Evolutionary conservation across 2,113 vertebrate genomes (phyloP).

Genomic region (Pseudonaja textilis): DNA sequence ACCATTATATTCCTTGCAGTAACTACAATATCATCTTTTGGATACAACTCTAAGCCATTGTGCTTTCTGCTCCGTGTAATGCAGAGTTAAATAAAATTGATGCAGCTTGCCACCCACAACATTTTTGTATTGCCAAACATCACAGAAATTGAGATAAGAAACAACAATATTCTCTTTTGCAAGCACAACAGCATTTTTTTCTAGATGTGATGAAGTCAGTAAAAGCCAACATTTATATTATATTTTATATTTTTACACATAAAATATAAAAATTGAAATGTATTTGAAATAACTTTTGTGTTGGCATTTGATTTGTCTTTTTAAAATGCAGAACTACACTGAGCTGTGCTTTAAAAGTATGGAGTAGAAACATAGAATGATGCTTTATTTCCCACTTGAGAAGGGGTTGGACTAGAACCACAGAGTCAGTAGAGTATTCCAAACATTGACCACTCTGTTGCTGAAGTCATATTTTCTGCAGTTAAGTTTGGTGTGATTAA

Average conservation of each 20-base stretch:
- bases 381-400: neutral
- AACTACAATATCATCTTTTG: slow-evolving; percentile 64
- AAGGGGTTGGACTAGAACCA: neutral
- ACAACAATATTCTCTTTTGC: slow-evolving; percentile 66
- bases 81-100: slow-evolving; percentile 35
- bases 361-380: slow-evolving; percentile 10
- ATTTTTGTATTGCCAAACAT: slow-evolving; percentile 55
- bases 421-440: too few species aligned
- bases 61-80: slow-evolving; percentile 43
- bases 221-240: slow-evolving; percentile 72
- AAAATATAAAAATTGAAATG: slow-evolving; percentile 79
- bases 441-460: too few species aligned
- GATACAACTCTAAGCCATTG: slow-evolving; percentile 39
- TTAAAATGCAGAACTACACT: slow-evolving; percentile 62
- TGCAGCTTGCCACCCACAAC: neutral
- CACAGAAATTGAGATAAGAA: slow-evolving; percentile 23
- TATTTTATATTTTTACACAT: slow-evolving; percentile 61
- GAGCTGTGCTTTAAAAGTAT: slow-evolving; percentile 73
- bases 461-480: too few species aligned
- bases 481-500: too few species aligned
- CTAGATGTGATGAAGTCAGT: slow-evolving; percentile 74
- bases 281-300: slow-evolving; percentile 73
- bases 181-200: slow-evolving; percentile 74
- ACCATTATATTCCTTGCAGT: slow-evolving; percentile 16
- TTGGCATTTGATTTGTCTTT: slow-evolving; percentile 75